phyloP scores from a whole-genome alignment of 2,113 vertebrate species.

The Poecilia latipinna region DNA sequence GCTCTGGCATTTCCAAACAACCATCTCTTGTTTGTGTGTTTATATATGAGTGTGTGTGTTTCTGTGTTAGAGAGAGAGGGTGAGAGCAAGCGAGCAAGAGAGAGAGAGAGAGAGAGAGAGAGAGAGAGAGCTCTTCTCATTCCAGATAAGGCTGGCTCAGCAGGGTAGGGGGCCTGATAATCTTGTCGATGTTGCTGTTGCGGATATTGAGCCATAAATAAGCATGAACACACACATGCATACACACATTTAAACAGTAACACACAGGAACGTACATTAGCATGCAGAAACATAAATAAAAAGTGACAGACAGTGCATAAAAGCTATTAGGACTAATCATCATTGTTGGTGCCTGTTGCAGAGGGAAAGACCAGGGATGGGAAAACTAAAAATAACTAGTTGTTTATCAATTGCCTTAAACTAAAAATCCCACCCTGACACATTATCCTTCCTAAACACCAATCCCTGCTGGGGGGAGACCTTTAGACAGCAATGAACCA shows the following conservation, averaged over 20 bases:
- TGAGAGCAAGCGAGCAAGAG: background rate
- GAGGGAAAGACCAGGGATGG: slow-evolving; percentile 55
- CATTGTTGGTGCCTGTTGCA: slow-evolving; percentile 63
- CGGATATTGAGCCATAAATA: slow-evolving; percentile 79
- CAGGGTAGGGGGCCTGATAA: slow-evolving; percentile 62
- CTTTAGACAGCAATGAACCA: slow-evolving; percentile 59
- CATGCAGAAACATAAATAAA: slow-evolving; percentile 61
- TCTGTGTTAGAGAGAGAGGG: slow-evolving; percentile 9
- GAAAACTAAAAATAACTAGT: slow-evolving; percentile 66
- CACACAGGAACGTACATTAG: slow-evolving; percentile 14
- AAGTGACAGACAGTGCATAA: slow-evolving; percentile 60
- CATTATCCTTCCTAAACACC: slow-evolving; percentile 45
- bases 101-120: slow-evolving; percentile 22
- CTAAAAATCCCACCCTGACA: slow-evolving; percentile 33
- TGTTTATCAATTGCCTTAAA: slow-evolving; percentile 47
- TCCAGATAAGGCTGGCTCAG: slow-evolving; percentile 74
- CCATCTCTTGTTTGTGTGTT: slow-evolving; percentile 33
- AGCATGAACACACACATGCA: slow-evolving; percentile 30
- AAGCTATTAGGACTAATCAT: slow-evolving; percentile 73
- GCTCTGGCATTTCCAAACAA: slow-evolving; percentile 61
- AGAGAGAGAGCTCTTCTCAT: slow-evolving; percentile 46
- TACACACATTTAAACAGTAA: slow-evolving; percentile 19
- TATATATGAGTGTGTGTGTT: slow-evolving; percentile 19
- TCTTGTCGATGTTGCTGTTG: slow-evolving; percentile 70
- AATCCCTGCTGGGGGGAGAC: slow-evolving; percentile 35